These are phyloP conservation scores for Diarsia rubi DNA, from an alignment of 2,888 invertebrate species.

Conservation along the genomic window DNA sequence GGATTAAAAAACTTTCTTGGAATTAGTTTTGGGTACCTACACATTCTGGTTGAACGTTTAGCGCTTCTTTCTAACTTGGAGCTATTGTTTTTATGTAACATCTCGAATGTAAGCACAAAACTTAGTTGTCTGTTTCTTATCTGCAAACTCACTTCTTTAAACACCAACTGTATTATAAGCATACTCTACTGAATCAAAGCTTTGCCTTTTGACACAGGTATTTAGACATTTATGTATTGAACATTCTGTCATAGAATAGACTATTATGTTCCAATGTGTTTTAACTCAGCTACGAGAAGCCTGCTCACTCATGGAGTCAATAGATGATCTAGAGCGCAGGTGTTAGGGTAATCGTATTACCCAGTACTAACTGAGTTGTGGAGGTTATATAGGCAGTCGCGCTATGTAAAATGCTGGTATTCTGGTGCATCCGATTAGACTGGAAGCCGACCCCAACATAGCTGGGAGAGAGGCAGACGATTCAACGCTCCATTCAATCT, in stretches of 20 bases:
- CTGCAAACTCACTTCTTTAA: background rate
- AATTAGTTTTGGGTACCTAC: conserved; percentile 49
- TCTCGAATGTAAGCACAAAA: background rate
- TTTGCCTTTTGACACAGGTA: background rate
- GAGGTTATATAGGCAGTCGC: background rate
- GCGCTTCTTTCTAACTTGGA: conserved; percentile 6
- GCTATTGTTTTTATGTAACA: conserved; percentile 31
- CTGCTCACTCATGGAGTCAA: too few species aligned
- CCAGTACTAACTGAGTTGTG: background rate
- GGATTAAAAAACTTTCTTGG: conserved; percentile 67
- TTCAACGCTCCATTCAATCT: background rate
- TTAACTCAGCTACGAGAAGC: too few species aligned
- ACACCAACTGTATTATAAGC: background rate
- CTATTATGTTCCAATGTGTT: background rate
- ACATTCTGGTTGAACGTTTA: conserved; percentile 18
- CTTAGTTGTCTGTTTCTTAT: background rate
- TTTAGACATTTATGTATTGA: background rate
- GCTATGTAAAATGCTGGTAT: background rate
- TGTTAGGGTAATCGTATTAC: background rate
- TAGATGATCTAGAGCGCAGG: too few species aligned
- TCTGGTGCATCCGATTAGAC: background rate
- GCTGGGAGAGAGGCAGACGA: background rate
- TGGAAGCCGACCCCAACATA: background rate
- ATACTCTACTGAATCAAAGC: background rate
- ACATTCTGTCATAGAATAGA: background rate